A percentile compares a stretch with the other conserved stretches of the same genome.
Evolutionary conservation across 2,113 vertebrate species (phyloP).

Genomic region (Synodontis membranacea): DNA sequence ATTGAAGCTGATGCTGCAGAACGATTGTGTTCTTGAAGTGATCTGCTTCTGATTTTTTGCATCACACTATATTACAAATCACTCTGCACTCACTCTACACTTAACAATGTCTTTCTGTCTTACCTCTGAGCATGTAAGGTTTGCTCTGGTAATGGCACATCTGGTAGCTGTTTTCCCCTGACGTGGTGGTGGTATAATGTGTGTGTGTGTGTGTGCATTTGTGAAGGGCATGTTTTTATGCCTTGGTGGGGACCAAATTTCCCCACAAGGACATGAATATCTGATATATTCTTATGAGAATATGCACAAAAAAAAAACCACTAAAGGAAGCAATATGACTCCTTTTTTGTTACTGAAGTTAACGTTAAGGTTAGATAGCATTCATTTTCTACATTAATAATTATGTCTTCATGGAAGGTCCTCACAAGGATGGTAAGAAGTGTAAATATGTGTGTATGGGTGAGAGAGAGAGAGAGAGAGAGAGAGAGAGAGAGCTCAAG

Average conservation of each 20-base stretch:
- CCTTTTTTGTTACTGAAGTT: neutral
- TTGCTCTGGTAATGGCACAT: constrained; percentile 49
- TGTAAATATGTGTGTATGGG: constrained; percentile 24
- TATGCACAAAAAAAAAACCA: neutral
- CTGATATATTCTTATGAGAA: neutral
- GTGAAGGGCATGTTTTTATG: neutral
- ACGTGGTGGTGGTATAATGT: constrained; percentile 51
- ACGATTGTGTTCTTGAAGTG: constrained; percentile 15
- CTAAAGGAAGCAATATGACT: neutral
- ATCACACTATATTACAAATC: constrained; percentile 43
- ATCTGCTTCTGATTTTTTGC: constrained; percentile 39
- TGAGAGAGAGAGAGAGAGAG: constrained; percentile 9
- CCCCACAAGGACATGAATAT: neutral
- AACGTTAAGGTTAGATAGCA: neutral
- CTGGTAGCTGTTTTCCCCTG: constrained; percentile 55
- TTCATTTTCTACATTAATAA: neutral
- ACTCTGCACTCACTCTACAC: constrained; percentile 27
- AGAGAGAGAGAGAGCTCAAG: neutral
- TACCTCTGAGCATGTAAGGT: constrained; percentile 43
- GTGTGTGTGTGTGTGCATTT: constrained; percentile 17
- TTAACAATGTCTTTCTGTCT: constrained; percentile 52
- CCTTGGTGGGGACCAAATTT: neutral
- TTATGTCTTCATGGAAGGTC: neutral
- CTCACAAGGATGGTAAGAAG: neutral
- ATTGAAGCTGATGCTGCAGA: constrained; percentile 5